Conservation (phyloP, 2,797 vertebrate species). For the Merluccius polli region DNA sequence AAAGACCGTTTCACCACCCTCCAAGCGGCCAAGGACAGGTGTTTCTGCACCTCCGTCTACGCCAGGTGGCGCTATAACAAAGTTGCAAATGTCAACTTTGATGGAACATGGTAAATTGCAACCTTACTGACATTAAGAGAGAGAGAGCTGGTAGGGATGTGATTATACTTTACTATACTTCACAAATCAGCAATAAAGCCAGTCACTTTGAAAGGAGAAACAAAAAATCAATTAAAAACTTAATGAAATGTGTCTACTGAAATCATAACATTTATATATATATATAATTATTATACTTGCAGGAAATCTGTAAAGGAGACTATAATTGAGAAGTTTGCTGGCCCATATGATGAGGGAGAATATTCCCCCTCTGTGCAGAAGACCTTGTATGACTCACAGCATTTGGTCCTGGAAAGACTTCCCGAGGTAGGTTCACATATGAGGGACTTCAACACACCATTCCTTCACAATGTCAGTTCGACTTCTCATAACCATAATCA, state of each 20-base stretch:
- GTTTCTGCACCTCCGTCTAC: conserved; percentile 86
- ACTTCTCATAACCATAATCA: not conserved
- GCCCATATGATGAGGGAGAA: conserved; percentile 81
- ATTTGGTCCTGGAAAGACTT: conserved; percentile 72
- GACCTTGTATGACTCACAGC: conserved; percentile 86
- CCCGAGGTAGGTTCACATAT: conserved; percentile 69
- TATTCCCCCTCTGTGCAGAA: conserved; percentile 95
- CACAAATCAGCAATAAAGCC: not conserved
- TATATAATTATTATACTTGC: conserved; percentile 9
- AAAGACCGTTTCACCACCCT: conserved; percentile 87
- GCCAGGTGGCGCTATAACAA: conserved; percentile 86
- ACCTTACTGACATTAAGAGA: not conserved
- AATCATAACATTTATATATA: not conserved
- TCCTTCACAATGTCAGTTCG: not conserved
- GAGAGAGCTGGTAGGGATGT: too few relatives aligned
- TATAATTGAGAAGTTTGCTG: conserved; percentile 87
- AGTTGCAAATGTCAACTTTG: conserved; percentile 72
- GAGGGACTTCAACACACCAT: not conserved
- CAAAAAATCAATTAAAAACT: not conserved
- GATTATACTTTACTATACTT: not conserved
- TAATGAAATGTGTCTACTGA: not conserved
- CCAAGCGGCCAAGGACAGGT: conserved; percentile 82
- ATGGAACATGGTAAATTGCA: conserved; percentile 79
- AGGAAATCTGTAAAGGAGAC: conserved; percentile 81
- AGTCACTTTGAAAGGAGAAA: not conserved